Evolutionary conservation across 2,113 vertebrate genomes (phyloP).

Genomic region (Entosphenus tridentatus): DNA sequence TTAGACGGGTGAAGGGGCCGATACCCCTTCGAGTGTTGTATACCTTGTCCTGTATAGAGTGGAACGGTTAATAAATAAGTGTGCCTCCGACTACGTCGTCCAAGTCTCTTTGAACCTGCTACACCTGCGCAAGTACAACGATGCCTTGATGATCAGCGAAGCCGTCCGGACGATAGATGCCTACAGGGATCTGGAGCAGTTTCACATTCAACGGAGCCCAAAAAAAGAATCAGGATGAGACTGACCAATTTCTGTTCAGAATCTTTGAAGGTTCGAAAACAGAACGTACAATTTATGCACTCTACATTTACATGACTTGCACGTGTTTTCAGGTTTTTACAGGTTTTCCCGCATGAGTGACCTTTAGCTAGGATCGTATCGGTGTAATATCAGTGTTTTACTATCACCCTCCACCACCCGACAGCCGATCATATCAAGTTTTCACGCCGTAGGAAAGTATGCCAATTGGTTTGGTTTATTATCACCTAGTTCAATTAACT

Average conservation of each 20-base stretch:
- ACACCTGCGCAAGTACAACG: constrained; percentile 59
- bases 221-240: constrained; percentile 17
- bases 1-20: too few relatives aligned
- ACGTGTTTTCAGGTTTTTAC: background rate
- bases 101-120: constrained; percentile 9
- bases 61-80: too few relatives aligned
- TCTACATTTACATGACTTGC: background rate
- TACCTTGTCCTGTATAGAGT: too few relatives aligned
- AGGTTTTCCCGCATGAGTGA: background rate
- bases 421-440: background rate
- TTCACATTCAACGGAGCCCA: constrained; percentile 20
- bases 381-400: background rate
- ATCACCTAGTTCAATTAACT: too few relatives aligned
- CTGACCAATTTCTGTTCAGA: constrained; percentile 27
- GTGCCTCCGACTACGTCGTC: too few relatives aligned
- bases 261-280: constrained; percentile 30
- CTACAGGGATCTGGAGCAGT: constrained; percentile 26
- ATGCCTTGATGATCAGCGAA: constrained; percentile 52
- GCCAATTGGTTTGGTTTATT: too few relatives aligned
- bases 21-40: too few relatives aligned
- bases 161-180: constrained; percentile 44
- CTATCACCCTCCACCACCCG: background rate
- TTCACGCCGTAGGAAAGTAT: too few relatives aligned
- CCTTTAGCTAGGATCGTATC: background rate
- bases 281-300: background rate